phyloP scores from a whole-genome alignment of 1,140 invertebrate genomes.

The Drosophila kanapiae region DNA sequence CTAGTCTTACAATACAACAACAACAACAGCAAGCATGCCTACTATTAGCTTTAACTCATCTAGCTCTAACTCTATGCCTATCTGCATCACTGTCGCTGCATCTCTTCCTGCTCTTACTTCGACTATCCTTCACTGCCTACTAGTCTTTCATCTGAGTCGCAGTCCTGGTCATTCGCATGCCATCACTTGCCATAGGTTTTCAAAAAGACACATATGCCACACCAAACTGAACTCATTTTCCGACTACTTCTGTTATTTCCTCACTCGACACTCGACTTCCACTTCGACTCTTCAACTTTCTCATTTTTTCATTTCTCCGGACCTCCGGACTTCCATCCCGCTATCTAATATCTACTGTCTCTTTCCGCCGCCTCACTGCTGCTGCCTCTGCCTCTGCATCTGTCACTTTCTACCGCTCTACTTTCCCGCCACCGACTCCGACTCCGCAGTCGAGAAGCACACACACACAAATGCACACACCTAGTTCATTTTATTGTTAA shows the following conservation, averaged over 20 bases:
- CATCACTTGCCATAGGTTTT: slow-evolving; percentile 85
- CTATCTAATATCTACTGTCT: slow-evolving; percentile 42
- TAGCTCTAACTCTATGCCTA: slow-evolving; percentile 61
- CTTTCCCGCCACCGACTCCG: slow-evolving; percentile 52
- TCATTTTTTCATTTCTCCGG: slow-evolving; percentile 62
- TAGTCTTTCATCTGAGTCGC: slow-evolving; percentile 52
- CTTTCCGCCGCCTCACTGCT: slow-evolving; percentile 44
- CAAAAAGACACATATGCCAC: slow-evolving; percentile 37
- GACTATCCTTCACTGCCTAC: slow-evolving; percentile 26
- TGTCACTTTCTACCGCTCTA: slow-evolving; percentile 76
- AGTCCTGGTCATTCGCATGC: slow-evolving; percentile 80
- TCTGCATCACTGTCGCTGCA: slow-evolving; percentile 31
- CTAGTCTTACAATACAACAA: slow-evolving; percentile 77
- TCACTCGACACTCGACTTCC: slow-evolving; percentile 60
- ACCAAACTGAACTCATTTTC: slow-evolving; percentile 76
- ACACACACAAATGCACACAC: slow-evolving; percentile 53
- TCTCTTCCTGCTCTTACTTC: slow-evolving; percentile 18
- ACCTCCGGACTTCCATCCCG: slow-evolving; percentile 46
- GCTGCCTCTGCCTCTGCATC: slow-evolving; percentile 56
- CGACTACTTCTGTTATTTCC: slow-evolving; percentile 53
- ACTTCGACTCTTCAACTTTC: slow-evolving; percentile 76
- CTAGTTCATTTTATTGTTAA: slow-evolving; percentile 72
- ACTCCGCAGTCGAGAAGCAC: slow-evolving; percentile 1
- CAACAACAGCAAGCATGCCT: slow-evolving; percentile 66
- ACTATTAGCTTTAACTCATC: slow-evolving; percentile 73